phyloP scores from a whole-genome alignment of 1,140 invertebrate species.

The Dendroctonus ponderosae region DNA sequence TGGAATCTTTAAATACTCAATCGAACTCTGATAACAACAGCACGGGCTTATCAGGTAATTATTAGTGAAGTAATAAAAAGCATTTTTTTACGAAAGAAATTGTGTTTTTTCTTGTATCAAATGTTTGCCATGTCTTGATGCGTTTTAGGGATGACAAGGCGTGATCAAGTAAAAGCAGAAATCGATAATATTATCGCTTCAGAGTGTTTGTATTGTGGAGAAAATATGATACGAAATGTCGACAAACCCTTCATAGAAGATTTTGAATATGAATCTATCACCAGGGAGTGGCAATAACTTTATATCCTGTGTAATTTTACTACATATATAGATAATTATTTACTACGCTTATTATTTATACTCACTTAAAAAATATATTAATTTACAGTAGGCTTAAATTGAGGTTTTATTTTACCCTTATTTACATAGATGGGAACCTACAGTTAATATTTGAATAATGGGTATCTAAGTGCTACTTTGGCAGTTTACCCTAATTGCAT shows the following conservation, averaged over 20 bases:
- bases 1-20: slow-evolving; percentile 55
- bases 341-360: no score
- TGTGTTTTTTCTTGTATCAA: not conserved
- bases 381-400: no score
- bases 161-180: slow-evolving; percentile 73
- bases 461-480: no score
- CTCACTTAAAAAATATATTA: no score
- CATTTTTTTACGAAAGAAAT: not conserved
- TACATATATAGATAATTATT: no score
- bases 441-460: no score
- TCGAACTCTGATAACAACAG: slow-evolving; percentile 52
- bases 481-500: no score
- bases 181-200: slow-evolving; percentile 87
- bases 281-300: slow-evolving; percentile 77
- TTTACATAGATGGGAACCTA: no score
- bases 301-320: no score
- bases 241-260: slow-evolving; percentile 82
- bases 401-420: no score
- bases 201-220: slow-evolving; percentile 93
- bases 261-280: slow-evolving; percentile 76
- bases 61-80: not conserved
- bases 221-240: slow-evolving; percentile 85
- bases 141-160: slow-evolving; percentile 54
- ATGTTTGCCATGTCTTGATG: no score
- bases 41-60: slow-evolving; percentile 54